phyloP scores from a whole-genome alignment of 2,797 vertebrate species.

The Helicolenus hilgendorfi region DNA sequence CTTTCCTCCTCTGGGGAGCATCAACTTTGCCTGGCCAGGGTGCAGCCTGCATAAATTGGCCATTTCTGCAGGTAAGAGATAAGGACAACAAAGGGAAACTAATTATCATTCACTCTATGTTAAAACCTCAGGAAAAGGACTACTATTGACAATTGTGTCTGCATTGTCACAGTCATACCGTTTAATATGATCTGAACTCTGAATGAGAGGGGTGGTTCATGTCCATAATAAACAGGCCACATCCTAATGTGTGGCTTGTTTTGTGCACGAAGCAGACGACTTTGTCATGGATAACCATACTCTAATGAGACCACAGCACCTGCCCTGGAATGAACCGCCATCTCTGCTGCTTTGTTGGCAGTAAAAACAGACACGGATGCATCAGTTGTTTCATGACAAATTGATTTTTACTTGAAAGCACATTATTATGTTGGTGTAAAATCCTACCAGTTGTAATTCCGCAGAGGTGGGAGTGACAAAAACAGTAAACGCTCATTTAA shows the following conservation, averaged over 20 bases:
- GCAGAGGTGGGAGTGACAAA: conserved; percentile 56
- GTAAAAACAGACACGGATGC: conserved; percentile 48
- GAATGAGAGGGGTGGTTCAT: conserved; percentile 69
- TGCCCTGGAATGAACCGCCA: conserved; percentile 50
- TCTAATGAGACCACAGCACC: conserved; percentile 69
- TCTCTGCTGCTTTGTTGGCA: conserved; percentile 46
- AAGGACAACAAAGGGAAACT: conserved; percentile 88
- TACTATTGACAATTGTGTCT: conserved; percentile 81
- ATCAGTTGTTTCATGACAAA: conserved; percentile 72
- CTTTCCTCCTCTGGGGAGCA: conserved; percentile 84
- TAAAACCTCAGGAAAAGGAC: conserved; percentile 83
- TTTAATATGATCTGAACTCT: conserved; percentile 83
- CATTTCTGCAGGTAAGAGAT: conserved; percentile 90
- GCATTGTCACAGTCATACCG: conserved; percentile 79
- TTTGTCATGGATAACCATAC: conserved; percentile 67
- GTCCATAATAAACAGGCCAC: conserved; percentile 78
- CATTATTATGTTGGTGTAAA: conserved; percentile 58
- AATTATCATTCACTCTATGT: conserved; percentile 89
- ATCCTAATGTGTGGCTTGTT: conserved; percentile 62
- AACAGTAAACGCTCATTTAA: conserved; percentile 57
- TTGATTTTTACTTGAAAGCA: conserved; percentile 76
- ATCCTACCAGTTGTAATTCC: conserved; percentile 70
- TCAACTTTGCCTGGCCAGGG: conserved; percentile 86
- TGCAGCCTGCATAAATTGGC: conserved; percentile 87
- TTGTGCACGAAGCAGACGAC: conserved; percentile 43